Base-by-base conservation (phyloP, 2,113 vertebrate genomes). In the Lycaon pictus region DNA sequence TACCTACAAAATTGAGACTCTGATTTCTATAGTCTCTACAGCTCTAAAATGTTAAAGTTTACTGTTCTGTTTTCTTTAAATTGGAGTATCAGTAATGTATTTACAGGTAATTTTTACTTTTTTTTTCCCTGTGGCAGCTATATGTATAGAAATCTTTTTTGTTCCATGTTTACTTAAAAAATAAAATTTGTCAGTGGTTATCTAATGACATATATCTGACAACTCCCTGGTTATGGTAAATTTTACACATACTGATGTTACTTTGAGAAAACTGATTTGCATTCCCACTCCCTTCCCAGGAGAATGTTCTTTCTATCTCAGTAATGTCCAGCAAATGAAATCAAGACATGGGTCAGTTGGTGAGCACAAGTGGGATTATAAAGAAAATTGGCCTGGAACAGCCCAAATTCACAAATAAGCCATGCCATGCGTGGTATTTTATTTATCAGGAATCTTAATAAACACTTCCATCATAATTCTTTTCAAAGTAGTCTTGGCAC, bases 121-220 rank as follows among this genome's bases (percentile, higher is more conserved):
- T 91, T 37, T 77, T 29, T 93, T 98, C 96, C 72, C 80, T 63
- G 1, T 55, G 19, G 32, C 35, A 77, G 29, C 86, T 0, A 94
- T 17, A 15, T 69, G 95, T 95, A 94, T 1, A 13, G 65, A 94
- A 97, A 95, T 85, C 15, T 17, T 97, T 98, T 98, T 97, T 85
- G 55, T 96, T 67, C 93, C 95, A 98, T 92, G 23, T 67, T 98
- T 92, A 95, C 65, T 98, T 71, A 62, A 97, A 96, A 98, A 98
- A 55, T 90, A 81, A 91, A 87, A 98, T 95, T 93, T 96, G 51
- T 90, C 83, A 95, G 89, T 97, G 95, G 92, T 90, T 97, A 97
- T 97, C 97, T 97, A 98, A 96, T 97, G 69, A 84, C 93, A 58
- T 71, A 65, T 97, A 69, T 95, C 81, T 93, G 96, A 97, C 58